Conservation (phyloP, 2,888 invertebrate genomes). For the Temnothorax unifasciatus region DNA sequence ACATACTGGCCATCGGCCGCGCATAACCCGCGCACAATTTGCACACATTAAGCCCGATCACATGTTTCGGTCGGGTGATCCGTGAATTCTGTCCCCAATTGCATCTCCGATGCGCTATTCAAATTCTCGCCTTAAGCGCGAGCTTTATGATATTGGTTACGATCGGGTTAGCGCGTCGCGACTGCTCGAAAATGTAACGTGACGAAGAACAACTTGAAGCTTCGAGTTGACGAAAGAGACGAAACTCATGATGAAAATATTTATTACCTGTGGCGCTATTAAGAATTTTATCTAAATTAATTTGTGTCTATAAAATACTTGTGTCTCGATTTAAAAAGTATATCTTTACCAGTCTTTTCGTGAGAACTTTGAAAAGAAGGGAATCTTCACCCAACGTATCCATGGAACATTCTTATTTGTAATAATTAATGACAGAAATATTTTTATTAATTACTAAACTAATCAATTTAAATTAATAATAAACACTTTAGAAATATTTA, state of each 20-base stretch:
- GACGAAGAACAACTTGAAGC: not conserved
- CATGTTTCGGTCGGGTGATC: conserved; percentile 26
- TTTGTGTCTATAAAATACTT: not conserved
- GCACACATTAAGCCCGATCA: conserved; percentile 50
- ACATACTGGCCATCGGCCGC: conserved; percentile 6
- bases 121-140: not conserved
- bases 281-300: not conserved
- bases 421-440: not conserved
- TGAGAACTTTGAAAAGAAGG: not conserved
- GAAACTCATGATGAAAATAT: not conserved
- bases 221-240: not conserved
- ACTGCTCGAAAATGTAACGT: not conserved
- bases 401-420: not conserved
- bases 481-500: not conserved
- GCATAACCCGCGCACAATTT: conserved; percentile 45
- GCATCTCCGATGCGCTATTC: conserved; percentile 37
- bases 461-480: not conserved
- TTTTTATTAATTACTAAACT: not conserved
- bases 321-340: not conserved
- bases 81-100: conserved; percentile 38
- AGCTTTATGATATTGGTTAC: not conserved
- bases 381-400: not conserved
- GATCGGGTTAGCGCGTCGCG: not conserved
- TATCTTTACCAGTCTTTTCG: not conserved
- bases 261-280: not conserved